phyloP scores from a whole-genome alignment of 1,140 invertebrate genomes.

The Pseudoatta argentina region DNA sequence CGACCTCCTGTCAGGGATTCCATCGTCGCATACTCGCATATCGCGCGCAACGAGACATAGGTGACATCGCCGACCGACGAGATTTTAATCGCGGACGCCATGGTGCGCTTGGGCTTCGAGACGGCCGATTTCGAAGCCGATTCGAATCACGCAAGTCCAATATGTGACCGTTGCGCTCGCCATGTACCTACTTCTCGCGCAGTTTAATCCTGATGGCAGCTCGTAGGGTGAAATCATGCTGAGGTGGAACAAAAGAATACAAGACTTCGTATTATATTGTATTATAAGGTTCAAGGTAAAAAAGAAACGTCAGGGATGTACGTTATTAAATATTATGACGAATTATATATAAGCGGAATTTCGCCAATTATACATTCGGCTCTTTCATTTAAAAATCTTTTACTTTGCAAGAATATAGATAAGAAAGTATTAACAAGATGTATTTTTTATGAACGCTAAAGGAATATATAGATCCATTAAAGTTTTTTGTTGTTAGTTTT shows the following conservation, averaged over 20 bases:
- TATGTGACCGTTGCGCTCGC: conserved; percentile 10
- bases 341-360: background rate
- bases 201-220: conserved; percentile 25
- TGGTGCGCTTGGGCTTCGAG: conserved; percentile 44
- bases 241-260: conserved; percentile 25
- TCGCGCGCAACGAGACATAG: conserved; percentile 71
- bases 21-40: conserved; percentile 82
- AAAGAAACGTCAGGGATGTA: background rate
- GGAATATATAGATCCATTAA: no score
- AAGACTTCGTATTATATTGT: conserved; percentile 4
- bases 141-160: conserved; percentile 11
- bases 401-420: background rate
- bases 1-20: conserved; percentile 83
- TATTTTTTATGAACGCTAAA: no score
- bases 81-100: conserved; percentile 81
- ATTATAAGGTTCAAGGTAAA: background rate
- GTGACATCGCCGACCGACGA: conserved; percentile 81
- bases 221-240: conserved; percentile 17
- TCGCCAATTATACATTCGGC: background rate
- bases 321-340: background rate
- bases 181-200: conserved; percentile 40
- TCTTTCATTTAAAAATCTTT: background rate
- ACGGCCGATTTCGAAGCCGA: conserved; percentile 62
- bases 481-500: no score
- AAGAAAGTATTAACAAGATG: background rate